Conservation (phyloP, 2,888 invertebrate species). For the Standfussiana lucernea region DNA sequence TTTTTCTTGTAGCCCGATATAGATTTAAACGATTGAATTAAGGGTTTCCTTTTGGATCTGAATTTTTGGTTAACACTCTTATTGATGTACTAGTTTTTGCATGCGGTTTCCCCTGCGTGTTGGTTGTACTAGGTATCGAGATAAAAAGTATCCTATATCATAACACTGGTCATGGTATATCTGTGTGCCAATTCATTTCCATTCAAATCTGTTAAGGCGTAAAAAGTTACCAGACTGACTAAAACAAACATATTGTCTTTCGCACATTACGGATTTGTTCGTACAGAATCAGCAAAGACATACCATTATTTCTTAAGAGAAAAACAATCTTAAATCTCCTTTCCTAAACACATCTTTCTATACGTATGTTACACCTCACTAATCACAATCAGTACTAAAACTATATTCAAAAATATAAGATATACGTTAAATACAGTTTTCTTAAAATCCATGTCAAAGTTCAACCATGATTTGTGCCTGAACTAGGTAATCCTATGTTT, state of each 20-base stretch:
- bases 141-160: neutral
- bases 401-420: no score
- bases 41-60: neutral
- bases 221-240: neutral
- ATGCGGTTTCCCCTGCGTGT: neutral
- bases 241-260: neutral
- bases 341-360: neutral
- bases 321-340: neutral
- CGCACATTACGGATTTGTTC: neutral
- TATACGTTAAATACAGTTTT: no score
- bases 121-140: neutral
- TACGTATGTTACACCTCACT: neutral
- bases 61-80: constrained; percentile 3
- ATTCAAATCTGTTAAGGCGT: neutral
- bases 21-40: constrained; percentile 29
- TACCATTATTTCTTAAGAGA: neutral
- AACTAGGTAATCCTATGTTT: no score
- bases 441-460: no score
- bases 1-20: constrained; percentile 26
- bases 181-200: neutral
- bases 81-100: neutral
- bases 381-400: constrained; percentile 19
- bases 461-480: no score
- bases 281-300: neutral
- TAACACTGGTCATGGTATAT: neutral